phyloP scores from a whole-genome alignment of 2,113 vertebrate genomes.

The Echinops telfairi region DNA sequence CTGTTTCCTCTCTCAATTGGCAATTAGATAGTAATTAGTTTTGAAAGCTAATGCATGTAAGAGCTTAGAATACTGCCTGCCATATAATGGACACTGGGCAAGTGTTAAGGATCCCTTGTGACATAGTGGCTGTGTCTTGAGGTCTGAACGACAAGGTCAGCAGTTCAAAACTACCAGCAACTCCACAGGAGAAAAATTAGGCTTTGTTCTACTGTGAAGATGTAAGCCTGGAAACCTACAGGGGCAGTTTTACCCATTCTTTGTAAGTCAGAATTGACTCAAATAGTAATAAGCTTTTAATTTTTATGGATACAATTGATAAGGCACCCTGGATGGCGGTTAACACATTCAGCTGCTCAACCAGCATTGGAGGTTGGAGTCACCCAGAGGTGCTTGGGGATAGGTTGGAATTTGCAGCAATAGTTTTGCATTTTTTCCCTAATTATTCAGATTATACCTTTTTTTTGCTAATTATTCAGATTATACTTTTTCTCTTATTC shows the following conservation, averaged over 20 bases:
- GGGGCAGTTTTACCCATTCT: neutral
- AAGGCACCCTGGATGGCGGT: neutral
- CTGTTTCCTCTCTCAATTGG: neutral
- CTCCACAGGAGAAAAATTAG: too few relatives aligned
- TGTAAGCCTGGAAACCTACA: too few relatives aligned
- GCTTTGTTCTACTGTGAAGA: too few relatives aligned
- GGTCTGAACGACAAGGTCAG: too few relatives aligned
- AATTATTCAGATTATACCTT: too few relatives aligned
- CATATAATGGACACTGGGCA: rapidly evolving
- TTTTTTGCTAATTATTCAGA: too few relatives aligned
- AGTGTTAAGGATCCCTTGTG: neutral
- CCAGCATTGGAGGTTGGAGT: neutral
- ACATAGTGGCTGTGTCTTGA: too few relatives aligned
- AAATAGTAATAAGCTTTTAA: too few relatives aligned
- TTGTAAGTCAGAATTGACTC: neutral
- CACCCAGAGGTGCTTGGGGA: neutral
- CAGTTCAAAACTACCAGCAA: too few relatives aligned
- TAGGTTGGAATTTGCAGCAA: neutral
- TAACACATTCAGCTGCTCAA: neutral
- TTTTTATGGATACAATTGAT: neutral
- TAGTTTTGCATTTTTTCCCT: neutral
- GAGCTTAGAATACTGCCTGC: neutral
- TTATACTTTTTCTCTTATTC: neutral
- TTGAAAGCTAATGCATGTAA: neutral
- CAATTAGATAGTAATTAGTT: neutral